Base-by-base conservation (phyloP, 1,140 invertebrate genomes). In the Plodia interpunctella region DNA sequence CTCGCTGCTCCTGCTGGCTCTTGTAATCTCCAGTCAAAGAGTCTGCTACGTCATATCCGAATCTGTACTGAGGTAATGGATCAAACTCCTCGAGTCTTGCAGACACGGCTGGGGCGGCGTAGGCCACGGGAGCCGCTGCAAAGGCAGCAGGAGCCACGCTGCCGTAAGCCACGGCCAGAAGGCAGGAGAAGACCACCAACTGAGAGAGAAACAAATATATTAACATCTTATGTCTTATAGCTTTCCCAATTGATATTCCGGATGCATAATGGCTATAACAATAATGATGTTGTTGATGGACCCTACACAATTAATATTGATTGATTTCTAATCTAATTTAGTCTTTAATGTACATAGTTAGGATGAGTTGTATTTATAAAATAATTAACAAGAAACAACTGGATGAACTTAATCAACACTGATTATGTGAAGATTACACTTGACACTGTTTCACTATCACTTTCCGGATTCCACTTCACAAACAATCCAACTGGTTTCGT, bases 1-100 rank as follows among this genome's bases (percentile, higher is more conserved):
- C 87, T 17, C 92, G 90, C 65, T 91, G 90, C 75, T 93, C 92
- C 60, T 89, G 83, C 72, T 92, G 92, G 64, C 88, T 92, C 81
- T 93, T 93, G 87, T 88, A 92, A 69, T 93, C 92, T 5, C 93
- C 92, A 66, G 91, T 93, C 60, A 91, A 79, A 18, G 90, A 88
- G 76, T 93, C 92, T 38, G 92, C 89, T 2, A 93, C 91, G 59
- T 91, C 91, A 64, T 93, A 93, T 55, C 91, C 90, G 54, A 92
- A 93, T 63, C 90, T 87, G 74, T 93, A 93, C 63, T 93, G 91
- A 0, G 92, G 92, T 70, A 91, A 74, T 3, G 92, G 88, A 70
- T 93, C 91, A 66, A 91, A 92, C 62, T 92, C 91, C 18, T 91
- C 91, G 6, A 90, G 72, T 63, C 90, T 88, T 17, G 73, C 72